Evolutionary conservation across 2,888 invertebrate species (phyloP), one percentile per base, ranked within the genome.

Genomic region (Tromatobia lineatoria): DNA sequence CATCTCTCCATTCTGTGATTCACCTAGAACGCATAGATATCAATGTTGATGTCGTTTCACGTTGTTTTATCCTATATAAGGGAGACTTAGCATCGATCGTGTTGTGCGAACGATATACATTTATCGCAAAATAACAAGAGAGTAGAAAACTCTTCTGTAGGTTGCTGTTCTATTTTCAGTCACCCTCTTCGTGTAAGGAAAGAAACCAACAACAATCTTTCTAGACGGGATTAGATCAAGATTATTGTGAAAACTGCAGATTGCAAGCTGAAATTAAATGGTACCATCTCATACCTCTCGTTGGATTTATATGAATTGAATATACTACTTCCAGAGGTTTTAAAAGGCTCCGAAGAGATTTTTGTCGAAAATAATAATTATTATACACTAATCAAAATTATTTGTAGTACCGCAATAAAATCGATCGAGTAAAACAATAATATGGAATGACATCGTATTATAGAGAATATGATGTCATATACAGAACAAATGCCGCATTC

Each of bases 21-120:
- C 15, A 45, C 15, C 45, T 15, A 45, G 3, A 1, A 1, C 18
- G n/a, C 50, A 4, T 50, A 4, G 18, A 50, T 50, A 59, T 59
- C 59, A 45, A 18, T n/a, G 38, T 45, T 20, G 42, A 38, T 15
- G 38, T 42, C 57, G 71, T 66, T 34, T 18, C 34, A 15, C 18
- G 45, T 42, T 15, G 11, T 61, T 29, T 25, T 29, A n/a, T 64
- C 23, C 42, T 29, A 45, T 80, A 42, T 69, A 54, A 61, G 38
- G 57, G 52, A 64, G 74, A 82, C 52, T n/a, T 66, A 66, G 57
- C 42, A 45, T 61, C 61, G 70, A 20, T 18, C 15, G 42, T 73
- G 42, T 18, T 34, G 25, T 71, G 57, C 80, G 76, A 66, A 69
- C 76, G 69, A 79, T 82, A 81, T 82, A 85, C 84, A 84, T 84